phyloP scores from a whole-genome alignment of 2,113 vertebrate genomes.

The Zootoca vivipara region DNA sequence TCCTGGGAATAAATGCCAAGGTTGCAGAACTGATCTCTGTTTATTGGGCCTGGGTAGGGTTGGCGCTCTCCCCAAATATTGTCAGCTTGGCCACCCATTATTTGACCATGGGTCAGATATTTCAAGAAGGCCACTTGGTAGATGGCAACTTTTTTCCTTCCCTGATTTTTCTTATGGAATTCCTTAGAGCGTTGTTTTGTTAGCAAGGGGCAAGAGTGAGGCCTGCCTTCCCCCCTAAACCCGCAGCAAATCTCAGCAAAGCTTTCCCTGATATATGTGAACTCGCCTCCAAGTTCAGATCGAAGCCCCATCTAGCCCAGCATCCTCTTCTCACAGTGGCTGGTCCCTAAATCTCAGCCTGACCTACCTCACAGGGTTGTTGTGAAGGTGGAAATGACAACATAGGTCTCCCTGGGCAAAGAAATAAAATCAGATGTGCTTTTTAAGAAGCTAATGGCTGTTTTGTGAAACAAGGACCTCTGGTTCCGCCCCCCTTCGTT shows the following conservation, averaged over 20 bases:
- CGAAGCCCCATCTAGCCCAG: rapidly evolving
- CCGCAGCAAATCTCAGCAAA: not conserved
- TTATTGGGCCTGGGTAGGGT: not conserved
- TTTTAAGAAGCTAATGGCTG: not conserved
- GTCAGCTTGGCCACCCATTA: not conserved
- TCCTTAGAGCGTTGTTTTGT: not conserved
- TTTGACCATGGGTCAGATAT: not conserved
- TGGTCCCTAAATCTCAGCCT: not conserved
- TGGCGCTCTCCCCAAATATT: not conserved
- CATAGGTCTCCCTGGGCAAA: not conserved
- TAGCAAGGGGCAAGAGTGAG: not conserved
- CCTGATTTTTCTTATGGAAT: not conserved
- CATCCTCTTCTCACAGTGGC: no score
- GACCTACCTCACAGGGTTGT: not conserved
- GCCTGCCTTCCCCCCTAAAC: not conserved
- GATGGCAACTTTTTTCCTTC: not conserved
- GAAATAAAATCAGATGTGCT: not conserved
- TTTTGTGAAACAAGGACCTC: not conserved
- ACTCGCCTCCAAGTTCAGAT: not conserved
- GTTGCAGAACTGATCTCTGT: not conserved
- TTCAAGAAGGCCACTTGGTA: not conserved
- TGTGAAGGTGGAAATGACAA: not conserved
- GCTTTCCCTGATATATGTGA: not conserved
- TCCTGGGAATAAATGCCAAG: not conserved
- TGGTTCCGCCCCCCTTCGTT: not conserved